Evolutionary conservation across 2,888 invertebrate genomes (phyloP).

Genomic region (Molorchus minor): DNA sequence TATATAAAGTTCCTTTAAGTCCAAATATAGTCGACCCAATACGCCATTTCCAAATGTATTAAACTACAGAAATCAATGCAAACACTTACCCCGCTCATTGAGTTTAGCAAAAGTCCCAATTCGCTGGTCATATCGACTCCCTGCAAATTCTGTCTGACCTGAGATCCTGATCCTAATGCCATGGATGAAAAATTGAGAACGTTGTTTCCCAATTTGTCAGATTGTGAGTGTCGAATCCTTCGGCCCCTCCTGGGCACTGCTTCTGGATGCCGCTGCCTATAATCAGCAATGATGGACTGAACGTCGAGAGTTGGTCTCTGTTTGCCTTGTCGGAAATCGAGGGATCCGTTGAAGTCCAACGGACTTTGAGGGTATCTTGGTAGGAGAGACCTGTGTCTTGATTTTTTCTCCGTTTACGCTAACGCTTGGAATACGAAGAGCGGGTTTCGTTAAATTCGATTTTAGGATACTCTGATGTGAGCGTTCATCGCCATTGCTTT

Average conservation of each 20-base stretch:
- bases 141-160: conserved; percentile 56
- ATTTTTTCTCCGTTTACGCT: conserved; percentile 38
- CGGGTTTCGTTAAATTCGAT: conserved; percentile 44
- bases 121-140: conserved; percentile 55
- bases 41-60: too few relatives aligned
- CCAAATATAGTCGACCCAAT: too few relatives aligned
- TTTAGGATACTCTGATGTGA: conserved; percentile 49
- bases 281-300: conserved; percentile 83
- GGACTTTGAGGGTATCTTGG: conserved; percentile 63
- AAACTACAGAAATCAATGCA: too few relatives aligned
- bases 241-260: conserved; percentile 74
- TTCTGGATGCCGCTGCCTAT: conserved; percentile 79
- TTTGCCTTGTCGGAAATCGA: conserved; percentile 67
- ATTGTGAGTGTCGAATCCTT: conserved; percentile 66
- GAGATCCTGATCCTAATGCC: conserved; percentile 63
- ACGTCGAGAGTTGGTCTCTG: conserved; percentile 85
- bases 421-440: conserved; percentile 35
- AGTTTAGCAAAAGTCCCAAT: conserved; percentile 54
- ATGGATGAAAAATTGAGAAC: conserved; percentile 59
- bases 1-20: too few relatives aligned
- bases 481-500: conserved; percentile 37
- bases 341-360: conserved; percentile 66
- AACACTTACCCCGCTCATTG: conserved; percentile 57
- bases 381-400: conserved; percentile 55
- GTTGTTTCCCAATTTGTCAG: conserved; percentile 46